These are phyloP conservation scores for Hemicentrotus pulcherrimus DNA, from an alignment of 35 echinoderm and acorn worm species.

Conservation along the genomic window DNA sequence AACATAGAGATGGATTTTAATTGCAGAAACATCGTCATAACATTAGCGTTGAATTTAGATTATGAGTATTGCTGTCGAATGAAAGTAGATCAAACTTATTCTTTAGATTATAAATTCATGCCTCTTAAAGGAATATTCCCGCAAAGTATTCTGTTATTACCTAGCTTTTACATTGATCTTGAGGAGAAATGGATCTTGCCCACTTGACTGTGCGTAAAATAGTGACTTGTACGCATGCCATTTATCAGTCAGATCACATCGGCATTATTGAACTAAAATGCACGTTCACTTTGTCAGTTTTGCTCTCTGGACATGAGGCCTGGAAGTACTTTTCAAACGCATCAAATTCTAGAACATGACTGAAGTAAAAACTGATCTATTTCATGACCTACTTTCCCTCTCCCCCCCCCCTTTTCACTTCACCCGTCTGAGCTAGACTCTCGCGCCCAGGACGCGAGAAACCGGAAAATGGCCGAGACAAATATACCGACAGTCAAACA, in stretches of 20 bases:
- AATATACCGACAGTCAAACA: not conserved
- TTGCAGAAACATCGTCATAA: no score
- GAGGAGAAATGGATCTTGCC: not conserved
- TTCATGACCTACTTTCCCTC: conserved; percentile 22
- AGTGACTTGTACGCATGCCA: not conserved
- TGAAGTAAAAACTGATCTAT: conserved; percentile 41
- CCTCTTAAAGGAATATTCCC: no score
- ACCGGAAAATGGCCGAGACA: not conserved
- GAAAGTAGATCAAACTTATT: no score
- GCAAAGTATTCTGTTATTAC: no score
- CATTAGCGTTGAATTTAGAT: no score
- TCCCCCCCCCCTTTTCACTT: not conserved
- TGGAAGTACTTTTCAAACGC: not conserved
- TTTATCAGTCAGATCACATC: conserved; percentile 38
- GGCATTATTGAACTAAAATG: conserved; percentile 14
- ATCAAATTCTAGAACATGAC: conserved; percentile 33
- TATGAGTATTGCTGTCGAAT: no score
- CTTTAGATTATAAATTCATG: no score
- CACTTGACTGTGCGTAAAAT: not conserved
- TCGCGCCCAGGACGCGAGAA: not conserved
- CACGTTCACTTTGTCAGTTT: conserved; percentile 46
- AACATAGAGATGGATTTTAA: no score
- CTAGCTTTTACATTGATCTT: not conserved
- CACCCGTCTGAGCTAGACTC: not conserved
- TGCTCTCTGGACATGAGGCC: not conserved